Percentiles rank a stretch among this genome's conserved stretches.
These are phyloP conservation scores for Sycophila texana DNA, from an alignment of 2,888 invertebrate genomes.

Conservation along the genomic window DNA sequence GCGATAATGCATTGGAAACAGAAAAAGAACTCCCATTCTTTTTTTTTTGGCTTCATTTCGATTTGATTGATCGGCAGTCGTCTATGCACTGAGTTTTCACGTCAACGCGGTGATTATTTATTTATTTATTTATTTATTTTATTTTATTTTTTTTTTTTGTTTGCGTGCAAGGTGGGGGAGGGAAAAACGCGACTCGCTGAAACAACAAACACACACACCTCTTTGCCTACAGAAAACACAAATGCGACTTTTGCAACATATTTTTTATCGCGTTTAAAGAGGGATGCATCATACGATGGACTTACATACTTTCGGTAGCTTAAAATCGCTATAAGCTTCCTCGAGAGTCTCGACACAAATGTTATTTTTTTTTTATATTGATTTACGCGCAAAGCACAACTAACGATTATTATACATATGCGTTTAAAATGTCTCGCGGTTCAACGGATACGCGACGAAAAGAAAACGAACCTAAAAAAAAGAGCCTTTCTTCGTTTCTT, in stretches of 20 bases:
- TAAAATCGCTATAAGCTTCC: not conserved
- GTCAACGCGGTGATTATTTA: not conserved
- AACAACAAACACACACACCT: slow-evolving; percentile 1
- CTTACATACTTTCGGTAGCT: slow-evolving; percentile 11
- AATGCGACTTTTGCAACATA: not conserved
- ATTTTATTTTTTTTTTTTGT: no score
- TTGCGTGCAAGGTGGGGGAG: not conserved
- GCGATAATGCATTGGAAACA: no score
- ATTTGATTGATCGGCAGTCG: slow-evolving; percentile 53
- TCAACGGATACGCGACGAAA: not conserved
- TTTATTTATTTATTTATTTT: not conserved
- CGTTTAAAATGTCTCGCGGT: not conserved
- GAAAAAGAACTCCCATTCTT: no score
- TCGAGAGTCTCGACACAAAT: not conserved
- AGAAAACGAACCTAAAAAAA: not conserved
- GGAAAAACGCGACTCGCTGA: slow-evolving; percentile 37
- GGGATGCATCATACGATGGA: not conserved
- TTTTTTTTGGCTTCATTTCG: slow-evolving; percentile 40
- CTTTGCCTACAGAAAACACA: not conserved
- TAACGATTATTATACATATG: slow-evolving; percentile 16
- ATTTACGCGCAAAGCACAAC: slow-evolving; percentile 32
- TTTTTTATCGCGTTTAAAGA: not conserved
- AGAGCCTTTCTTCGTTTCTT: not conserved
- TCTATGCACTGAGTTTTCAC: slow-evolving; percentile 21
- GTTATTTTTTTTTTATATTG: slow-evolving; percentile 22